These are phyloP conservation scores for Apotomis capreana DNA, from an alignment of 2,888 invertebrate species.

Conservation along the genomic window DNA sequence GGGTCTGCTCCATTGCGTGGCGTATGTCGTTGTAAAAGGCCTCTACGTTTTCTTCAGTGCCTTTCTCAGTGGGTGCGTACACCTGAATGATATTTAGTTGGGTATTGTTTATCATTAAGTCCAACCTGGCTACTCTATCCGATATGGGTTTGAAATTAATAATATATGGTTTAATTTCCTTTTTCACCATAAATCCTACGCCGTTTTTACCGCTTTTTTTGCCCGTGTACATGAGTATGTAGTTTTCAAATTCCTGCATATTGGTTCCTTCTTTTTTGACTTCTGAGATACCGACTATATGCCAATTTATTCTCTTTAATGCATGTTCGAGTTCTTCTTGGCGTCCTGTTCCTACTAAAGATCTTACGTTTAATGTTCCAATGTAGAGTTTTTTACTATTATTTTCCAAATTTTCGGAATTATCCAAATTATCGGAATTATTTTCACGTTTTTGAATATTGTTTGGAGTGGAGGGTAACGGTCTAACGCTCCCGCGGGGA, in stretches of 20 bases:
- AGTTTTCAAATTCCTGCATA: not conserved
- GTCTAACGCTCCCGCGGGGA: too few species aligned
- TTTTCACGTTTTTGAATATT: not conserved
- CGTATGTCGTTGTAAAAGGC: not conserved
- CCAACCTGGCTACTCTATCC: not conserved
- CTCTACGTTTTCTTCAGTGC: not conserved
- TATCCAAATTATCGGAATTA: not conserved
- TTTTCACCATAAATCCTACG: constrained; percentile 1
- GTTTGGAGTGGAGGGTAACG: too few species aligned
- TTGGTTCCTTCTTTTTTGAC: not conserved
- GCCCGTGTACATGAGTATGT: not conserved
- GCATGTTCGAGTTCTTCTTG: not conserved
- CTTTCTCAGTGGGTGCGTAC: not conserved
- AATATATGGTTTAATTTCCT: not conserved
- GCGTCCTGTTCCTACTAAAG: constrained; percentile 3
- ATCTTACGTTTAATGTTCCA: not conserved
- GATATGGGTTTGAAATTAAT: constrained; percentile 3
- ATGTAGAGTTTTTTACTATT: not conserved
- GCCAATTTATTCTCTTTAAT: constrained; percentile 1
- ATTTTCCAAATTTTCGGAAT: not conserved
- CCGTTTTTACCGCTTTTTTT: not conserved
- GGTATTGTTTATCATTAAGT: not conserved
- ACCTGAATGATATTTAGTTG: constrained; percentile 1
- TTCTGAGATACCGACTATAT: not conserved
- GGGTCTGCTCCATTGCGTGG: not conserved